Conservation (phyloP, 2,797 vertebrate genomes). For the Chelidonichthys spinosus region DNA sequence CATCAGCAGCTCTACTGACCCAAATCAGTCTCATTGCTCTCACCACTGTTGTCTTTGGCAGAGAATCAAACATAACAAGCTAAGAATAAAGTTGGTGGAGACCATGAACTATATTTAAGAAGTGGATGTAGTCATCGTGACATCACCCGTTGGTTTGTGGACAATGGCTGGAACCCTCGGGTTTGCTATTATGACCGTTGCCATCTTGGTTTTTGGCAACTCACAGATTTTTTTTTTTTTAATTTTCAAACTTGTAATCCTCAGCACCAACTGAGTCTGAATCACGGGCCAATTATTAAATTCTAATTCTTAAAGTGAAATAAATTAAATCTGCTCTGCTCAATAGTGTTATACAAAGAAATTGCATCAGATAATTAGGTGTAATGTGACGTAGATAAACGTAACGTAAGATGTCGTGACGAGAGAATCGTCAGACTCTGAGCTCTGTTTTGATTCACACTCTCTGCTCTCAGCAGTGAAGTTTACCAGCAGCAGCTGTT, state of each 20-base stretch:
- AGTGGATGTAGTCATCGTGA: too few relatives aligned
- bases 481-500: constrained; percentile 8
- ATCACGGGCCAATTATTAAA: too few relatives aligned
- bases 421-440: neutral
- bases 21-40: neutral
- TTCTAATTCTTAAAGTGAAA: too few relatives aligned
- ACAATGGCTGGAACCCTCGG: too few relatives aligned
- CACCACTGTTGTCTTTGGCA: neutral
- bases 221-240: too few relatives aligned
- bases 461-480: neutral
- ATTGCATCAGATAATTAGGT: neutral
- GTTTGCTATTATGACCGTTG: too few relatives aligned
- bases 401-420: neutral
- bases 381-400: neutral
- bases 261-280: too few relatives aligned
- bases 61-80: neutral
- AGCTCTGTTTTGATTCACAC: neutral
- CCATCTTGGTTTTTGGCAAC: too few relatives aligned
- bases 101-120: neutral
- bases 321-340: too few relatives aligned
- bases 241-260: too few relatives aligned
- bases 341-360: neutral
- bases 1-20: neutral
- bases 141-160: too few relatives aligned
- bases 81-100: neutral